phyloP scores from a whole-genome alignment of 2,888 invertebrate species.

The Drosophila mettleri region DNA sequence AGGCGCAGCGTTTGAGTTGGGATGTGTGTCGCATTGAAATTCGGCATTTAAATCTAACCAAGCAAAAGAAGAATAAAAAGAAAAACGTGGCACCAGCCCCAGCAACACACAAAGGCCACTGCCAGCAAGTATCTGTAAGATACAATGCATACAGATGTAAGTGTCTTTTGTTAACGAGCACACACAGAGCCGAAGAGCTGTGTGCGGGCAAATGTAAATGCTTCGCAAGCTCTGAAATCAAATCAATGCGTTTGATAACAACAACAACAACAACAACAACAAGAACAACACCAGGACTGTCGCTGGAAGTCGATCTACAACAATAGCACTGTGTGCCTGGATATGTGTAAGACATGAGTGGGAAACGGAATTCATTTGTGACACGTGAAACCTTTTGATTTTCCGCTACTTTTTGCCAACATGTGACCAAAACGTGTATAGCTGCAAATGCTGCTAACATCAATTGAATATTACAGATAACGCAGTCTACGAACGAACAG shows the following conservation, averaged over 20 bases:
- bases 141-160: slow-evolving; percentile 64
- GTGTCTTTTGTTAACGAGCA: slow-evolving; percentile 78
- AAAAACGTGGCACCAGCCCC: slow-evolving; percentile 33
- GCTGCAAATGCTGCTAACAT: slow-evolving; percentile 15
- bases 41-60: slow-evolving; percentile 77
- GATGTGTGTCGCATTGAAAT: slow-evolving; percentile 77
- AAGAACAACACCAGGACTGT: slow-evolving; percentile 42
- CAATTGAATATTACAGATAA: neutral
- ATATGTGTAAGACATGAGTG: slow-evolving; percentile 2
- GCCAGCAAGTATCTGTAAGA: slow-evolving; percentile 47
- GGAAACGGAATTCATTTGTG: slow-evolving; percentile 65
- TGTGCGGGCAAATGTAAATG: slow-evolving; percentile 71
- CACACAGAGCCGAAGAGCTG: slow-evolving; percentile 35
- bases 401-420: slow-evolving; percentile 42
- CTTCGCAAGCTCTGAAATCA: slow-evolving; percentile 67
- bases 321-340: slow-evolving; percentile 28
- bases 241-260: slow-evolving; percentile 67
- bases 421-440: slow-evolving; percentile 24
- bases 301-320: slow-evolving; percentile 29
- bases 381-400: slow-evolving; percentile 68
- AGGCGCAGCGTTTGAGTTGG: slow-evolving; percentile 17
- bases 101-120: slow-evolving; percentile 37
- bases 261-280: slow-evolving; percentile 50
- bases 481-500: neutral
- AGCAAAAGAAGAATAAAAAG: slow-evolving; percentile 57